Evolutionary conservation across 2,113 vertebrate genomes (phyloP), one percentile per base, ranked within the genome.

Genomic region (Corynorhinus townsendii): DNA sequence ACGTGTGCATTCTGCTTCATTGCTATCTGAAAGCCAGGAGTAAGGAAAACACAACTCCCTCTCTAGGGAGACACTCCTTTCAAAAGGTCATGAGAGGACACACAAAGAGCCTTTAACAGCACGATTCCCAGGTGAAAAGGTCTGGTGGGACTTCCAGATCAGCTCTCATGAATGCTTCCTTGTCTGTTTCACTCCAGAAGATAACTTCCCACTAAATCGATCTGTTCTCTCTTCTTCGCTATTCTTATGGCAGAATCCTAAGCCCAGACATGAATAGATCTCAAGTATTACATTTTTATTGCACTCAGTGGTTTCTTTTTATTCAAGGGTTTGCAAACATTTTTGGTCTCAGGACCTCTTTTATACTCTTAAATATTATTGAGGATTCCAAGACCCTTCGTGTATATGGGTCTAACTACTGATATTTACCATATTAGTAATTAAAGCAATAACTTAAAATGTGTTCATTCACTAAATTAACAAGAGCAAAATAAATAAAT

Each of bases 391-490:
- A 84, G 45, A 90, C 33, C 62, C 68, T 86, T 83, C 19, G 26
- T 72, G 15, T 2, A 26, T 87, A 26, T 72, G 47, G 52, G 22
- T 59, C 28, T 49, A 72, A 49, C 11, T 84, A 54, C 2, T 59
- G 38, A 59, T 35, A 85, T 45, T 80, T 71, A 45, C 4, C 22
- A 52, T 22, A 49, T 76, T 56, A 56, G 19, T 49, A 90, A 75
- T n/a, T 43, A 86, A 88, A 81, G 22, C 19, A 43, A 43, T 86
- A 83, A 45, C 56, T 89, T 91, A 47, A 92, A 71, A 47, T 79
- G 84, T 19, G n/a, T 62, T 54, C 38, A 91, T 24, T 91, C 43
- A 93, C 45, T 95, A 87, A 90, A 86, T 54, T 68, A 73, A 33
- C 4, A 87, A 86, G n/a, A 85, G 28, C 4, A 77, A 88, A 59